Conservation (phyloP, 2,888 invertebrate species). For the Magallana nippona region DNA sequence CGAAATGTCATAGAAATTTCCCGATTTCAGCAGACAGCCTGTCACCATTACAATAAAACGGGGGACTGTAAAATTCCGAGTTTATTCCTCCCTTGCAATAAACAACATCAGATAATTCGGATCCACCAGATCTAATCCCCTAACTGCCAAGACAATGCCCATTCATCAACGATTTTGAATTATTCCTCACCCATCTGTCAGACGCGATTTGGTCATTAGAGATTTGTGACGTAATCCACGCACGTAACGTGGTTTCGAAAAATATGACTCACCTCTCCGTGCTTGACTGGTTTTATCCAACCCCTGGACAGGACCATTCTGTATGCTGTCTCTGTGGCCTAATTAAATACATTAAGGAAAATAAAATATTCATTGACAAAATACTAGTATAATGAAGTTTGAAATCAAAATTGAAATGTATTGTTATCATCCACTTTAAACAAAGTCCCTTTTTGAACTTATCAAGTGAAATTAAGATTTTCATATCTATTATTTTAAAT, state of each 20-base stretch:
- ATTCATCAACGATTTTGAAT: constrained; percentile 34
- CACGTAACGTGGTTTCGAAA: background rate
- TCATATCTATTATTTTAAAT: too few species aligned
- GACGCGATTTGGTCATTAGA: constrained; percentile 12
- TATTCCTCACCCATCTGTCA: constrained; percentile 26
- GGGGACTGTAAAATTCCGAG: constrained; percentile 17
- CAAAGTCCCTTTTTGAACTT: too few species aligned
- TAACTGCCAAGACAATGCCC: constrained; percentile 20
- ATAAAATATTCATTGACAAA: background rate
- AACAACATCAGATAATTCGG: constrained; percentile 33
- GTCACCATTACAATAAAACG: constrained; percentile 15
- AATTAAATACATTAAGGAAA: constrained; percentile 44
- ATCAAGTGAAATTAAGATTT: too few species aligned
- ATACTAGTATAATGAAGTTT: too few species aligned
- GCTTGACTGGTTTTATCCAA: constrained; percentile 63
- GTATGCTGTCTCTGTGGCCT: constrained; percentile 75
- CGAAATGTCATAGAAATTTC: constrained; percentile 12
- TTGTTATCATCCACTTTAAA: too few species aligned
- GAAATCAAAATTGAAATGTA: too few species aligned
- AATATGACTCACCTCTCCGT: constrained; percentile 74
- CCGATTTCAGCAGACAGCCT: constrained; percentile 15
- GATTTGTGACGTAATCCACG: constrained; percentile 22
- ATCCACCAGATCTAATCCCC: constrained; percentile 11
- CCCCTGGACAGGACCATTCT: constrained; percentile 72
- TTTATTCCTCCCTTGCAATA: constrained; percentile 17